Percentiles rank a stretch among this genome's conserved stretches.
Conservation (phyloP, 2,888 invertebrate species). For the Adineta ricciae region DNA sequence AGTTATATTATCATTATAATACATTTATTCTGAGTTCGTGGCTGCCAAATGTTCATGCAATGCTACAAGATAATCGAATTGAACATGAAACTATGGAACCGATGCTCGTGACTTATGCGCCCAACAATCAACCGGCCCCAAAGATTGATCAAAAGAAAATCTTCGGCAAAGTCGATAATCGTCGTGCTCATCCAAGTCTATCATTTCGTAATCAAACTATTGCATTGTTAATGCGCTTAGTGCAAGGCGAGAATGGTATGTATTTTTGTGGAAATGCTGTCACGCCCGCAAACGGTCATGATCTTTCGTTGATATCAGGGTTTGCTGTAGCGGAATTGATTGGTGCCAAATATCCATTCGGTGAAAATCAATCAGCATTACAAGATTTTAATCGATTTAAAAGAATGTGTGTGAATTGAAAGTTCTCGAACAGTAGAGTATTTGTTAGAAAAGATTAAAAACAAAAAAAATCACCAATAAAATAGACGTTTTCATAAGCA, state of each 20-base stretch:
- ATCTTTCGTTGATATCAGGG: slow-evolving; percentile 41
- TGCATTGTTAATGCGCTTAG: neutral
- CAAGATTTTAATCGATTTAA: slow-evolving; percentile 40
- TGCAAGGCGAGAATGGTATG: neutral
- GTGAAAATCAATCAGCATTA: slow-evolving; percentile 38
- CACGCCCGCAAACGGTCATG: slow-evolving; percentile 35
- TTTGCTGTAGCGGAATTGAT: slow-evolving; percentile 40
- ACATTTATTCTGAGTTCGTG: neutral
- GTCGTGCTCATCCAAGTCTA: neutral
- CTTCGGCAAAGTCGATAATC: neutral
- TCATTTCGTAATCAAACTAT: neutral
- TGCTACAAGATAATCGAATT: neutral
- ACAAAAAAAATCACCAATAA: too few species aligned
- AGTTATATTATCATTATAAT: neutral
- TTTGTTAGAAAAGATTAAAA: too few species aligned
- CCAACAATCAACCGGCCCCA: neutral
- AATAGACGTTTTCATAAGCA: too few species aligned
- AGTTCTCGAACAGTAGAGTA: too few species aligned
- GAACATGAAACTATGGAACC: neutral
- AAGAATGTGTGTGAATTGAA: neutral
- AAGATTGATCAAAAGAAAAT: neutral
- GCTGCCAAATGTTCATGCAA: neutral
- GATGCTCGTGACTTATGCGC: neutral
- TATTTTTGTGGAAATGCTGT: neutral
- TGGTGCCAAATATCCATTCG: slow-evolving; percentile 41